Evolutionary conservation across 2,888 invertebrate species (phyloP).

Genomic region (Digitonthophagus gazella): DNA sequence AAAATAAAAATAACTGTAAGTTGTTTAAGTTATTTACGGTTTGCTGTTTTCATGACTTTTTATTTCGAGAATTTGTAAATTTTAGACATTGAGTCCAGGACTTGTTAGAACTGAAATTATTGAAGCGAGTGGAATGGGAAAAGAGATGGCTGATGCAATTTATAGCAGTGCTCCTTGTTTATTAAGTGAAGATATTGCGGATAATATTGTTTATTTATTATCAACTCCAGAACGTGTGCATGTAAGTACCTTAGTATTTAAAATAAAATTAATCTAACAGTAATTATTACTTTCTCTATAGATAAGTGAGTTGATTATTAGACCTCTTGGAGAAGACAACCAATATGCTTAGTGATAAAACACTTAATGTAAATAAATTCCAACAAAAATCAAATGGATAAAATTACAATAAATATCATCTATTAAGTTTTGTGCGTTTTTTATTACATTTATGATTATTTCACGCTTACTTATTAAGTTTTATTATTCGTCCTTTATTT

Average conservation of each 20-base stretch:
- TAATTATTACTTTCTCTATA: too few relatives aligned
- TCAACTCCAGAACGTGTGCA: constrained; percentile 1
- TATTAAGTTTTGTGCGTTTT: too few relatives aligned
- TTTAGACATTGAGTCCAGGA: constrained; percentile 23
- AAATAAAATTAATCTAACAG: neutral
- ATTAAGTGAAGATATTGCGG: constrained; percentile 1
- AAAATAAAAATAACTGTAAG: constrained; percentile 29
- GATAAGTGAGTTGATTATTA: neutral
- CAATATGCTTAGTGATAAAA: neutral
- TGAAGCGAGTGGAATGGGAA: neutral
- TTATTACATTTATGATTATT: too few relatives aligned
- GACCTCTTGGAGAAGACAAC: neutral
- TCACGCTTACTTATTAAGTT: too few relatives aligned
- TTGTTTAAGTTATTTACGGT: neutral
- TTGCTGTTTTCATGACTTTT: neutral
- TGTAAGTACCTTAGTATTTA: neutral
- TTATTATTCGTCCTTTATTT: too few relatives aligned
- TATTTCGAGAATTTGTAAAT: neutral
- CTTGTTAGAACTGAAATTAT: constrained; percentile 17
- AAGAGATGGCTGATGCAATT: neutral
- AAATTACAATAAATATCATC: too few relatives aligned
- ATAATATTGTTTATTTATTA: constrained; percentile 2
- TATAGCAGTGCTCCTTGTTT: neutral
- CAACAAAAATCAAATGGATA: too few relatives aligned
- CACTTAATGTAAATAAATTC: too few relatives aligned